phyloP scores from a whole-genome alignment of 2,797 vertebrate species.

The Acanthurus tractus region DNA sequence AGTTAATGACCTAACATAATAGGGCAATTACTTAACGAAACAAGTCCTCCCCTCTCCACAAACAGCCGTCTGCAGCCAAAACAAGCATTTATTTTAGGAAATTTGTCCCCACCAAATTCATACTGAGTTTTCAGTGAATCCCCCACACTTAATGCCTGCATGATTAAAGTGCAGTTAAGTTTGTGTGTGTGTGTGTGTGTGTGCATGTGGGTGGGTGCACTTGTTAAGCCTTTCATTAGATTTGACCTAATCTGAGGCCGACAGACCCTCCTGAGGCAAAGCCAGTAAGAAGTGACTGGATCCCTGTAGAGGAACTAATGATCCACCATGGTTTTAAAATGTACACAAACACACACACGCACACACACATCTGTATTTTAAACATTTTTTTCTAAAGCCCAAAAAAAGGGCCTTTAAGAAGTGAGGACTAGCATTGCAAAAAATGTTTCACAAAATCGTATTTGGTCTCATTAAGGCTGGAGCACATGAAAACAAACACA shows the following conservation, averaged over 20 bases:
- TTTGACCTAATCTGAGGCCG: conserved; percentile 71
- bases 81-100: conserved; percentile 50
- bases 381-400: background rate
- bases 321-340: conserved; percentile 46
- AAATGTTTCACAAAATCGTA: conserved; percentile 6
- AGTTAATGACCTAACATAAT: conserved; percentile 73
- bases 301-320: conserved; percentile 73
- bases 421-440: background rate
- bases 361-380: conserved; percentile 5
- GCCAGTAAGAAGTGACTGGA: conserved; percentile 68
- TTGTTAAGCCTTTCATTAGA: conserved; percentile 69
- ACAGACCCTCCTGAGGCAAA: conserved; percentile 58
- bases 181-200: conserved; percentile 12
- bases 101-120: conserved; percentile 47
- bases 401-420: background rate
- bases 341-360: background rate
- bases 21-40: conserved; percentile 71
- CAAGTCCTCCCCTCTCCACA: conserved; percentile 34
- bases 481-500: background rate
- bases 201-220: conserved; percentile 21
- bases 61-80: conserved; percentile 53
- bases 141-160: conserved; percentile 15
- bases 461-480: background rate
- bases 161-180: conserved; percentile 59
- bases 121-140: conserved; percentile 31